Base-by-base conservation (phyloP, 2,113 vertebrate species). In the Daphoenositta chrysoptera region DNA sequence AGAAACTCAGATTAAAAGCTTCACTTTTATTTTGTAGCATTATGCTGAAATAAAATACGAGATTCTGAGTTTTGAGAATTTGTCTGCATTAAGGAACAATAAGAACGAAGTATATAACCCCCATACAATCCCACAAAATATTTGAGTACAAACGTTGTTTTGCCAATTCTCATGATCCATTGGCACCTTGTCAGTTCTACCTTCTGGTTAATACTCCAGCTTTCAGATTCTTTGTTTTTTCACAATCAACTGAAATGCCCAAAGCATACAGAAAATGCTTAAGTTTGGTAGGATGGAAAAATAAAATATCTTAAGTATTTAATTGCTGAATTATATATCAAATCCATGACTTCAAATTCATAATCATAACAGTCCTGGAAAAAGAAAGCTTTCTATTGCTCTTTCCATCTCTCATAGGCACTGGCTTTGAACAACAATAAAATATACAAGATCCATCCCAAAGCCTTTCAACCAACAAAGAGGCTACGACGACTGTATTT, bases 381-480 rank as follows among this genome's bases (percentile, higher is more conserved):
- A 75, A 47, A 56, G 20, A 56, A 13, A 24, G 33, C 13, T 82
- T 81, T 33, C 6, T 51, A 11, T 70, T 84, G 45, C 18, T 88
- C 68, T 96, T 87, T 61, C 73, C 35, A 80, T 31, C 73, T 87
- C 53, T 65, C 87, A 71, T 73, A 99, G 99, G 99, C 98, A 68
- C 94, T 99, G 97, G 99, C 99, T 95, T 97, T 99, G 91, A 99
- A 99, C 97, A 99, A 99, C 97, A 99, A 99, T 86, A 98, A 98
- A 97, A 98, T 99, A 94, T 96, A 98, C 31, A 99, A 99, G 97
- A 98, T 99, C 76, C 99, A 99, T 19, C 99, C 99, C 16, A 99
- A 99, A 96, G 99, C 99, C 33, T 99, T 99, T 97, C 97, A 97
- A 81, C 95, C 98, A 91, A 98, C 98, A 95, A 98, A 98, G 68